phyloP scores from a whole-genome alignment of 2,113 vertebrate genomes.

The Noctilio leporinus region DNA sequence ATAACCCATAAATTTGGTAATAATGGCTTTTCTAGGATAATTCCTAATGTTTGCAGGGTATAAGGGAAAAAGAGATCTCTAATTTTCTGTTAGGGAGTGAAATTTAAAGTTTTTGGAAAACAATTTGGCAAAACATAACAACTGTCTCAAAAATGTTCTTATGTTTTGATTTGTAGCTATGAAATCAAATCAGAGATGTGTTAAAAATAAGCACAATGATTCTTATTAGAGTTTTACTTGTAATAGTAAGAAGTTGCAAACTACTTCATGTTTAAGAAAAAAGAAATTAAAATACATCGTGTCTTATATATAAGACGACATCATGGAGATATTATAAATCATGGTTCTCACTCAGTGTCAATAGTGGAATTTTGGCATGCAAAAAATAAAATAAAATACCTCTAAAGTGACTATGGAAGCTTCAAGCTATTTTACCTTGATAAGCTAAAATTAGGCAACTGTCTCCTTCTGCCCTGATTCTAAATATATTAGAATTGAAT shows the following conservation, averaged over 20 bases:
- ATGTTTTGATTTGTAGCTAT: slow-evolving; percentile 7
- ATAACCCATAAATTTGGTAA: slow-evolving; percentile 5
- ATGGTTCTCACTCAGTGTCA: not conserved
- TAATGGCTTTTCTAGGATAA: slow-evolving; percentile 38
- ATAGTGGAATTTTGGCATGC: not conserved
- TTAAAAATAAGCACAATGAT: not conserved
- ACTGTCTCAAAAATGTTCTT: not conserved
- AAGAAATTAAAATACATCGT: not conserved
- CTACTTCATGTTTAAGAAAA: not conserved
- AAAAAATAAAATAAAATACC: not conserved
- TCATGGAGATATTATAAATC: not conserved
- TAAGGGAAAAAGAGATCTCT: not conserved
- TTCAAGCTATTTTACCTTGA: not conserved
- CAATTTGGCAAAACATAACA: slow-evolving; percentile 31
- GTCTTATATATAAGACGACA: not conserved
- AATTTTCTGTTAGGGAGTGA: not conserved
- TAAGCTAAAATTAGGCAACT: not conserved
- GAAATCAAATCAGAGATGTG: not conserved
- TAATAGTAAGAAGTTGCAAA: not conserved
- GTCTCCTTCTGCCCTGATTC: not conserved
- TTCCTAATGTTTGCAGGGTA: not conserved
- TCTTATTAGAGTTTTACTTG: not conserved
- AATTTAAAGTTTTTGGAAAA: slow-evolving; percentile 37
- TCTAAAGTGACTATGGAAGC: not conserved
- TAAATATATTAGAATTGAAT: no score